A percentile compares a stretch with the other conserved stretches of the same genome.
phyloP scores from a whole-genome alignment of 2,113 vertebrate species.

The Toxotes jaculatrix region DNA sequence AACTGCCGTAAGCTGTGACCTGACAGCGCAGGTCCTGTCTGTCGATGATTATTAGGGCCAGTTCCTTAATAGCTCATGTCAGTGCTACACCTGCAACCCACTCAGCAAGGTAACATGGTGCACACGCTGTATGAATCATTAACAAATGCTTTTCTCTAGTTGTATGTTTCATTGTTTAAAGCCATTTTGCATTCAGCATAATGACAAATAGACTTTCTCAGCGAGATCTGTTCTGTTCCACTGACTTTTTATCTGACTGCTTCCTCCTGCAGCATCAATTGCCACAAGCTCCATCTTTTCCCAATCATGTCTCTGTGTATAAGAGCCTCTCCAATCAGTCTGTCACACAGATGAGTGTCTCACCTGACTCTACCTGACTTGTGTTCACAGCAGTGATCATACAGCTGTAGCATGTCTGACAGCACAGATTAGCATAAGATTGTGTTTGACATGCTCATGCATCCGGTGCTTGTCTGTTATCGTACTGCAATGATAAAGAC shows the following conservation, averaged over 20 bases:
- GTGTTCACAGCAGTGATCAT: neutral
- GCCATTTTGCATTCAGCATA: neutral
- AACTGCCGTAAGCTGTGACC: neutral
- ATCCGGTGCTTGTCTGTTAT: slow-evolving; percentile 7
- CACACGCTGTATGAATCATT: neutral
- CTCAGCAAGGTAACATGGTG: neutral
- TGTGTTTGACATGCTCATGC: neutral
- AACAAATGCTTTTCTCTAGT: neutral
- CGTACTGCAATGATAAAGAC: neutral
- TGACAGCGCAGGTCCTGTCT: slow-evolving; percentile 12
- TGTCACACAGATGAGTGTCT: slow-evolving; percentile 15
- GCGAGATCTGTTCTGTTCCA: neutral
- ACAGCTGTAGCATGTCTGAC: slow-evolving; percentile 26
- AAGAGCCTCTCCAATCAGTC: slow-evolving; percentile 38
- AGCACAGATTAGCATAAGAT: slow-evolving; percentile 24
- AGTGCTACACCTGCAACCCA: neutral
- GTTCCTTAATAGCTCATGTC: slow-evolving; percentile 16
- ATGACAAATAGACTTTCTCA: neutral
- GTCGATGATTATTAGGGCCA: neutral
- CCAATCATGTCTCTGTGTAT: neutral
- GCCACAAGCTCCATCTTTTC: neutral
- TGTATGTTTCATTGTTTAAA: neutral
- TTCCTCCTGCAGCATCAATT: slow-evolving; percentile 5
- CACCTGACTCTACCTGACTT: slow-evolving; percentile 33
- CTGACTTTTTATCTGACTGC: neutral